Percentiles rank a stretch among this genome's conserved stretches.
Evolutionary conservation across 2,797 vertebrate genomes (phyloP).

Genomic region (Catharus ustulatus): DNA sequence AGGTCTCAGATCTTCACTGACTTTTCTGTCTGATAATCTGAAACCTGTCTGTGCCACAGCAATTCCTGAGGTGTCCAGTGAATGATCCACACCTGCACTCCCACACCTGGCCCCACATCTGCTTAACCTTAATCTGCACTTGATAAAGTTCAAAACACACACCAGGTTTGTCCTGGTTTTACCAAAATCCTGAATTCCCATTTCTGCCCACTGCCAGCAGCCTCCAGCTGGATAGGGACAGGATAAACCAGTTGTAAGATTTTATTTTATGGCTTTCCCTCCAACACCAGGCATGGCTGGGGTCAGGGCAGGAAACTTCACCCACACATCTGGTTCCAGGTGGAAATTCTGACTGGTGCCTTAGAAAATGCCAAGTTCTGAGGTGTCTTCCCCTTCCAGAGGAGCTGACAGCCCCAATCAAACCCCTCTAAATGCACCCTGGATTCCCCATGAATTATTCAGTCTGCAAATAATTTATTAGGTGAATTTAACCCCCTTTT

Average conservation of each 20-base stretch:
- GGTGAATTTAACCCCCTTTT: conserved; percentile 49
- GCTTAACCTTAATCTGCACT: not conserved
- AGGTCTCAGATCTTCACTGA: not conserved
- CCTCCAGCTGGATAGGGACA: not conserved
- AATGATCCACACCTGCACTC: not conserved
- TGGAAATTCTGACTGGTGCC: not conserved
- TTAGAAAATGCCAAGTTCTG: not conserved
- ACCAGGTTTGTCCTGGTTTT: not conserved
- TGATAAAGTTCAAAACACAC: not conserved
- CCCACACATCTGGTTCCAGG: not conserved
- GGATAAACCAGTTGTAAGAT: not conserved
- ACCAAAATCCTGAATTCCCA: not conserved
- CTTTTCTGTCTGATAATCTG: not conserved
- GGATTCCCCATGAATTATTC: conserved; percentile 32
- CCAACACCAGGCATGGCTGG: not conserved
- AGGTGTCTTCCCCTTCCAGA: not conserved
- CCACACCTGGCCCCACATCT: not conserved
- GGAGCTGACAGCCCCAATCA: not conserved
- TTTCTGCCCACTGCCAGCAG: not conserved
- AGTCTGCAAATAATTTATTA: conserved; percentile 51
- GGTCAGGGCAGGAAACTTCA: not conserved
- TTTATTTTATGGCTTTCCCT: not conserved
- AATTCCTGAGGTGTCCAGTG: not conserved
- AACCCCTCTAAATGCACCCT: not conserved
- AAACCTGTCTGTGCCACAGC: not conserved